phyloP scores from a whole-genome alignment of 2,888 invertebrate species.

The Synergus japonicus region DNA sequence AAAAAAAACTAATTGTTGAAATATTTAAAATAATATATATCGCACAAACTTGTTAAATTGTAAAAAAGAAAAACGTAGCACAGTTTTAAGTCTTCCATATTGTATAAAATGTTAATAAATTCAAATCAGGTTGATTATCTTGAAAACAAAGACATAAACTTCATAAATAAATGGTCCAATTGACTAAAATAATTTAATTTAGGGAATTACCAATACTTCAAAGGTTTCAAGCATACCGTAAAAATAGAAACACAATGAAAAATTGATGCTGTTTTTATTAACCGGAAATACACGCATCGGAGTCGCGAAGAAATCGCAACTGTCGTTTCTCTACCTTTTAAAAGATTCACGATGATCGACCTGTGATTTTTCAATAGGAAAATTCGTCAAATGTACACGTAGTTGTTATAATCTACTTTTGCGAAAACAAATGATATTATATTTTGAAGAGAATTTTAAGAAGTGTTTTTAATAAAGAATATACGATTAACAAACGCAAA shows the following conservation, averaged over 20 bases:
- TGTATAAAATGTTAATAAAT: not conserved
- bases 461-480: constrained; percentile 15
- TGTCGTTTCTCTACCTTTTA: not conserved
- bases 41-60: not conserved
- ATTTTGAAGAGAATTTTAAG: constrained; percentile 10
- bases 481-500: not conserved
- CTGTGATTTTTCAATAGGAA: not conserved
- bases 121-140: not conserved
- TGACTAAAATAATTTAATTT: constrained; percentile 1
- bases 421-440: constrained; percentile 20
- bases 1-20: not conserved
- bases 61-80: not conserved
- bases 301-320: not conserved
- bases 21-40: not conserved
- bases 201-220: not conserved
- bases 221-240: not conserved
- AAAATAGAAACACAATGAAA: not conserved
- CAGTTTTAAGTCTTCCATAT: not conserved
- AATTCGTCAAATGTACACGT: constrained; percentile 5
- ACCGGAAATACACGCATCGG: constrained; percentile 13
- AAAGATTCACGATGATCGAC: not conserved
- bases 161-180: not conserved
- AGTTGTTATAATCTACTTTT: constrained; percentile 23
- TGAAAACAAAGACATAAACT: not conserved
- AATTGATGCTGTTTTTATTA: constrained; percentile 35